phyloP scores from a whole-genome alignment of 1,140 invertebrate species.

The Drosophila nebulosa region DNA sequence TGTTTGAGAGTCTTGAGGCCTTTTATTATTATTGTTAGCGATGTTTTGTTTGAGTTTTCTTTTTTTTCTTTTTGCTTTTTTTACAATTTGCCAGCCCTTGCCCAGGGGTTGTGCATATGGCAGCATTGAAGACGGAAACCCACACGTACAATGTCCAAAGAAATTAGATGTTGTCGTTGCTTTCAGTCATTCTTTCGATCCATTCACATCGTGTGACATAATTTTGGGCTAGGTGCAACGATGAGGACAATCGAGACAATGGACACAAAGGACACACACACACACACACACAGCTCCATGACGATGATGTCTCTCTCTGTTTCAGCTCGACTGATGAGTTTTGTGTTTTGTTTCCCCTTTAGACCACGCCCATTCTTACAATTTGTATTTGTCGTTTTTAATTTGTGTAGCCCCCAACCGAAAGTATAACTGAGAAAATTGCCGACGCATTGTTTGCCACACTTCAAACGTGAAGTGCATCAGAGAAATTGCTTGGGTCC shows the following conservation, averaged over 20 bases:
- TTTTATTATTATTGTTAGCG: conserved; percentile 57
- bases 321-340: conserved; percentile 64
- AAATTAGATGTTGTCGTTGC: conserved; percentile 65
- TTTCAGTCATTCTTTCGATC: conserved; percentile 4
- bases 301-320: conserved; percentile 34
- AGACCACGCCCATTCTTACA: conserved; percentile 50
- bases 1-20: conserved; percentile 56
- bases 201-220: conserved; percentile 57
- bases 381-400: conserved; percentile 76
- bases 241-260: conserved; percentile 66
- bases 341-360: conserved; percentile 46
- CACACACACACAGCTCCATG: conserved; percentile 26
- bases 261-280: conserved; percentile 50
- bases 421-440: conserved; percentile 39
- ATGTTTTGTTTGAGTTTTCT: conserved; percentile 48
- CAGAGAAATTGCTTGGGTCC: neutral
- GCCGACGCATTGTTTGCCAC: conserved; percentile 58
- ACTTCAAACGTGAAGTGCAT: conserved; percentile 60
- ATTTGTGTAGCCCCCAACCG: conserved; percentile 45
- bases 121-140: conserved; percentile 74
- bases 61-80: conserved; percentile 17
- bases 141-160: conserved; percentile 76
- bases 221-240: conserved; percentile 69
- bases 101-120: conserved; percentile 78
- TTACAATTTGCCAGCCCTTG: conserved; percentile 52